Base-by-base conservation (phyloP, 2,797 vertebrate genomes). In the Galago senegalensis region DNA sequence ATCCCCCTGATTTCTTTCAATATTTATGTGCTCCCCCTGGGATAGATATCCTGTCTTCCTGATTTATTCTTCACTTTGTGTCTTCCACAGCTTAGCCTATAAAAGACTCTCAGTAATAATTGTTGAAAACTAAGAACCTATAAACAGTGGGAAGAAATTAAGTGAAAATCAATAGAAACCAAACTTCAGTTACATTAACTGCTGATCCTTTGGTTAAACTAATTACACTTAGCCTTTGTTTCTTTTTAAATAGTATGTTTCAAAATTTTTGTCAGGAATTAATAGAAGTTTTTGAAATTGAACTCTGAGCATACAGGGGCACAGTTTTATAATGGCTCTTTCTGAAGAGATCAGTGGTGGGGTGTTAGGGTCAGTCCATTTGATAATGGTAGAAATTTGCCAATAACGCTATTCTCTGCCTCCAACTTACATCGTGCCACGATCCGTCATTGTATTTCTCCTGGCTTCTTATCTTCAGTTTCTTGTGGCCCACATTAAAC, bases 391-490 rank as follows among this genome's bases (percentile, higher is more conserved):
- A 31, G 31, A n/a, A 79, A 5, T 95, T 96, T 90, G 84, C 56
- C 94, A 79, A 49, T 90, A 82, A 93, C 40, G 49, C 83, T 88
- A 4, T 49, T 76, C 67, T 96, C 73, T 84, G 75, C 85, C 8
- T 97, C 96, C 65, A 94, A 98, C 99, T 99, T 99, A 99, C 99
- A 72, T 99, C 98, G 96, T 99, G 99, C 99, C 99, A 99, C 34
- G 97, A 92, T 23, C 99, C 99, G 70, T 99, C 99, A 21, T 99
- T 99, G 97, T 99, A 99, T 94, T 99, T 99, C 96, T 99, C 98
- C 92, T 98, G 98, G 90, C 99, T 99, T 98, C 96, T 99, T 95
- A 99, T 99, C 98, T 98, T 99, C 97, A 99, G 98, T 97, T 98
- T 99, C 92, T 99, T 98, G 56, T 99, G 98, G 49, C 97, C 99